phyloP scores from a whole-genome alignment of 2,888 invertebrate genomes.

The Nomada goodeniana region DNA sequence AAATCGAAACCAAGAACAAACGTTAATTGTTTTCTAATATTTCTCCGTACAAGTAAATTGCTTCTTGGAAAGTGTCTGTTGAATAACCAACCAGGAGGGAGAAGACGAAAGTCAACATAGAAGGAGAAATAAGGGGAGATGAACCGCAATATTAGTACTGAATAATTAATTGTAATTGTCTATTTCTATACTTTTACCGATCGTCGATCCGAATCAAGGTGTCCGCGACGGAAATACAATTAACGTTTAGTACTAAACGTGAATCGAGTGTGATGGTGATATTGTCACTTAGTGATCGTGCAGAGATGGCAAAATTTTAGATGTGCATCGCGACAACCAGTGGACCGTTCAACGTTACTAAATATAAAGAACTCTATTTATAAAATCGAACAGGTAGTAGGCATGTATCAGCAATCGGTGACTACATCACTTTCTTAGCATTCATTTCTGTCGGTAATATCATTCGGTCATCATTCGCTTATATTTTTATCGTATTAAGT shows the following conservation, averaged over 20 bases:
- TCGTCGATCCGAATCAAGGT: conserved; percentile 44
- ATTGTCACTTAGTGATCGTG: conserved; percentile 30
- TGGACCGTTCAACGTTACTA: conserved; percentile 57
- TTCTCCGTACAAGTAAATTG: background rate
- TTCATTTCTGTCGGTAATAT: conserved; percentile 49
- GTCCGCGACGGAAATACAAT: conserved; percentile 7
- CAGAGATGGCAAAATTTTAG: conserved; percentile 17
- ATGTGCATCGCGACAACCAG: conserved; percentile 7
- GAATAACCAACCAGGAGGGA: conserved; percentile 16
- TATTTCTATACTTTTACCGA: conserved; percentile 46
- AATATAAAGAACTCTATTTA: conserved; percentile 75
- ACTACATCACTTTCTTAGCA: background rate
- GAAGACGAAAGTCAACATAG: background rate
- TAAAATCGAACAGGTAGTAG: conserved; percentile 61
- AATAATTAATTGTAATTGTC: conserved; percentile 19
- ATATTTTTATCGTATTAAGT: background rate
- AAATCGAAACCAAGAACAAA: background rate
- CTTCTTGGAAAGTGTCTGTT: conserved; percentile 29
- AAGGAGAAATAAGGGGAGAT: conserved; percentile 1
- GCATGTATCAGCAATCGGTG: conserved; percentile 58
- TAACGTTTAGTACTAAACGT: background rate
- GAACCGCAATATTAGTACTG: background rate
- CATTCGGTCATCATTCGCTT: conserved; percentile 26
- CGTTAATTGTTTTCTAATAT: conserved; percentile 13
- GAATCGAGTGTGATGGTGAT: conserved; percentile 6